These are phyloP conservation scores for Onychomys arenicola DNA, from an alignment of 2,797 vertebrate species.

Conservation along the genomic window DNA sequence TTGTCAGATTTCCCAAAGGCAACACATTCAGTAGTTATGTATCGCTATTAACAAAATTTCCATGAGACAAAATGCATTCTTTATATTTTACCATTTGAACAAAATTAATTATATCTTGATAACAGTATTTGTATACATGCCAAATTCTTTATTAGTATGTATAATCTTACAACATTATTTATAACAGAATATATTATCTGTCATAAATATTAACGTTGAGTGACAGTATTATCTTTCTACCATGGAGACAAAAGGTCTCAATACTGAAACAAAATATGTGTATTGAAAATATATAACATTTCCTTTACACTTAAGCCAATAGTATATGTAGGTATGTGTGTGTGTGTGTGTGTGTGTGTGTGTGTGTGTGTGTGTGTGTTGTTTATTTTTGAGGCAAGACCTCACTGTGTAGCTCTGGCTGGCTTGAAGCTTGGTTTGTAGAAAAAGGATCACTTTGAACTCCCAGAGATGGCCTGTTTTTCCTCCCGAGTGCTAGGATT, in stretches of 20 bases:
- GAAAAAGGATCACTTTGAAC: not conserved
- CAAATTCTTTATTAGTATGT: not conserved
- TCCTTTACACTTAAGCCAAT: not conserved
- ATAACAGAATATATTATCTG: not conserved
- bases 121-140: not conserved
- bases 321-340: not conserved
- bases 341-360: no score
- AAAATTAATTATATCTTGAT: not conserved
- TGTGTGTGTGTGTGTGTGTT: not conserved
- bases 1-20: not conserved
- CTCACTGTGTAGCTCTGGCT: not conserved
- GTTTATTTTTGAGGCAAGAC: not conserved
- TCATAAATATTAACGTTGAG: not conserved
- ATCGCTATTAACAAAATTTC: not conserved
- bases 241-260: not conserved
- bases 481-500: not conserved
- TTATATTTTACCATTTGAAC: not conserved
- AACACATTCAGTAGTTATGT: not conserved
- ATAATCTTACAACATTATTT: not conserved
- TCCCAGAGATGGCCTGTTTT: not conserved
- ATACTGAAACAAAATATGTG: not conserved
- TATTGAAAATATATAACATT: not conserved
- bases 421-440: not conserved
- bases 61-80: not conserved
- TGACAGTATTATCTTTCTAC: not conserved